phyloP scores from a whole-genome alignment of 2,113 vertebrate genomes.

The Myotis lucifugus region DNA sequence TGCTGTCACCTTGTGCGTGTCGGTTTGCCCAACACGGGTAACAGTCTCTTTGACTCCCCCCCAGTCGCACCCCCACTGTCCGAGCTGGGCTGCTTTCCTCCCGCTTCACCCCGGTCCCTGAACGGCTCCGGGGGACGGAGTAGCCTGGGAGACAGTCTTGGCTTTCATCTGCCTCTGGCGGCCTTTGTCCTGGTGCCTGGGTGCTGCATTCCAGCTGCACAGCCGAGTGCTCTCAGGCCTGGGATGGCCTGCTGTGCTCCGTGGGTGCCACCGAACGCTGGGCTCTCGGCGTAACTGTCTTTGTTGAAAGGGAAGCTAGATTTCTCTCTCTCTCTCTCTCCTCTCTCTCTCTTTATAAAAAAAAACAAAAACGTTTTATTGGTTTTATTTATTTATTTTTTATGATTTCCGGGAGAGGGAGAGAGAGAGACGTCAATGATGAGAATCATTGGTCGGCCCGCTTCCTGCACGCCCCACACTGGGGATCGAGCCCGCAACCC shows the following conservation, averaged over 20 bases:
- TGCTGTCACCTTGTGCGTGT: too few relatives aligned
- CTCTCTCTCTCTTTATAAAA: not conserved
- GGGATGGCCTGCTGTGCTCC: not conserved
- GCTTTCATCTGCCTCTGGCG: not conserved
- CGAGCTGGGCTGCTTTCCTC: not conserved
- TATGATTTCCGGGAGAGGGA: too few relatives aligned
- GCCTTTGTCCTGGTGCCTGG: not conserved
- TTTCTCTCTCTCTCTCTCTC: not conserved
- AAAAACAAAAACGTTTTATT: too few relatives aligned
- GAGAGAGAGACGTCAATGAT: too few relatives aligned
- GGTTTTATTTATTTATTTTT: too few relatives aligned
- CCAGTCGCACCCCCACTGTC: accelerated
- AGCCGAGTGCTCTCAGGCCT: accelerated
- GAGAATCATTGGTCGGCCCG: too few relatives aligned
- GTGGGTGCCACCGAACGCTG: accelerated
- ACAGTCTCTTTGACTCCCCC: accelerated
- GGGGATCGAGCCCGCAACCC: too few relatives aligned
- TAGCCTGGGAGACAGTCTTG: too few relatives aligned
- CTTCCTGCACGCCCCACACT: too few relatives aligned
- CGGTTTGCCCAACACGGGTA: accelerated
- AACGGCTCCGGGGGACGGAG: accelerated
- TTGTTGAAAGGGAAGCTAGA: accelerated
- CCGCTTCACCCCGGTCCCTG: not conserved
- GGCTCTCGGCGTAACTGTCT: accelerated
- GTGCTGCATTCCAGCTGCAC: too few relatives aligned